These are phyloP conservation scores for Sitta carolinensis DNA, from an alignment of 2,797 vertebrate genomes.

Conservation along the genomic window DNA sequence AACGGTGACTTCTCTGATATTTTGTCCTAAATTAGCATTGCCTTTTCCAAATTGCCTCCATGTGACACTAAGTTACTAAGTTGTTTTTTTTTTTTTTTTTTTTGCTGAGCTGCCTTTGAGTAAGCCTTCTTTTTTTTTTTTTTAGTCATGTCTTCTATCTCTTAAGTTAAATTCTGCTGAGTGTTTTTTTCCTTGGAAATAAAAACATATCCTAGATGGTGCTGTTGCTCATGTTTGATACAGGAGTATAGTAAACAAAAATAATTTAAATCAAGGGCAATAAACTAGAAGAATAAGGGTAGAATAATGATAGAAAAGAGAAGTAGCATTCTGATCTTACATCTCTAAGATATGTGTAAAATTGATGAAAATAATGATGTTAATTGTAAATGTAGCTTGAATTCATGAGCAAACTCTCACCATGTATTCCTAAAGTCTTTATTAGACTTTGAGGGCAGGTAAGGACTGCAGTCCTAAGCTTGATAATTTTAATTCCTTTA, in stretches of 20 bases:
- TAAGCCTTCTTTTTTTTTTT: neutral
- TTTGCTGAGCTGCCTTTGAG: neutral
- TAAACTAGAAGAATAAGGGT: neutral
- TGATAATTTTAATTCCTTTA: neutral
- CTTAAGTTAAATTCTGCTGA: neutral
- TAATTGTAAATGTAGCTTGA: neutral
- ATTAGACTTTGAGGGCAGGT: neutral
- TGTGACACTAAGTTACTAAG: neutral
- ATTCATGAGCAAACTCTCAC: neutral
- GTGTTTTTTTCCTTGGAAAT: neutral
- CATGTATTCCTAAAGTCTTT: neutral
- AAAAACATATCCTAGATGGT: accelerated
- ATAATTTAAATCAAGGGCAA: neutral
- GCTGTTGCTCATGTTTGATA: neutral
- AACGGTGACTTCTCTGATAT: accelerated
- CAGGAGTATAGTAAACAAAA: neutral
- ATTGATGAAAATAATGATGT: neutral
- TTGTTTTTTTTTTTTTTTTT: neutral
- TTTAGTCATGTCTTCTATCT: neutral
- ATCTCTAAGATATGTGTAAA: neutral
- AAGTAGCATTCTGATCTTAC: neutral
- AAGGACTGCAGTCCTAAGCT: neutral
- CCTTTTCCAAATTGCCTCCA: neutral
- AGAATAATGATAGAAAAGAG: neutral
- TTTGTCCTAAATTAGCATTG: neutral